Evolutionary conservation across 2,888 invertebrate genomes (phyloP), one percentile per base, ranked within the genome.

Genomic region (Erpobdella octoculata): DNA sequence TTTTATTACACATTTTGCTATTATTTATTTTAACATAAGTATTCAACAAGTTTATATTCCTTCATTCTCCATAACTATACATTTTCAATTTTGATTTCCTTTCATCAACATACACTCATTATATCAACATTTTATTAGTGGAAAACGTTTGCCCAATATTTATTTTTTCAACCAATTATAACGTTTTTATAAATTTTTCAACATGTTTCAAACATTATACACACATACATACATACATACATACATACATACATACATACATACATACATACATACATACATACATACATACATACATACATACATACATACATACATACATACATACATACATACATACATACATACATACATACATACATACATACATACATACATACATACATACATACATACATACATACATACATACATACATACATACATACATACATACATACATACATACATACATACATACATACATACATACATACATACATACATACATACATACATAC

Each of bases 401-500:
- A 41, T 41, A 41, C 46, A 41, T 41, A 41, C 46, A 41, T 41
- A 41, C 46, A 41, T 41, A 41, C 46, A 41, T 41, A 41, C 46
- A 41, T 41, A 41, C 46, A 41, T n/a, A 41, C 46, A 41, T 41
- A 41, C 46, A 41, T 41, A 41, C 46, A 41, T 41, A 41, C 46
- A n/a, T 41, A 41, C 46, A 41, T 41, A 41, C 46, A 41, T 41
- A 41, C 12, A 41, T n/a, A 41, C 46, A 41, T n/a, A 41, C 46
- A 41, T n/a, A 41, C 46, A 41, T n/a, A 41, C 46, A 41, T n/a
- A 41, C 46, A 41, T 41, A 15, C 46, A 12, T n/a, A 41, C 46
- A n/a, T n/a, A 41, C 46, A 41, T n/a, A 41, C 46, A 41, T n/a
- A 41, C 46, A 41, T 41, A 41, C 46, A 41, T n/a, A 41, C n/a